Evolutionary conservation across 2,888 invertebrate species (phyloP), one percentile per base, ranked within the genome.

Genomic region (Smittia sp.): DNA sequence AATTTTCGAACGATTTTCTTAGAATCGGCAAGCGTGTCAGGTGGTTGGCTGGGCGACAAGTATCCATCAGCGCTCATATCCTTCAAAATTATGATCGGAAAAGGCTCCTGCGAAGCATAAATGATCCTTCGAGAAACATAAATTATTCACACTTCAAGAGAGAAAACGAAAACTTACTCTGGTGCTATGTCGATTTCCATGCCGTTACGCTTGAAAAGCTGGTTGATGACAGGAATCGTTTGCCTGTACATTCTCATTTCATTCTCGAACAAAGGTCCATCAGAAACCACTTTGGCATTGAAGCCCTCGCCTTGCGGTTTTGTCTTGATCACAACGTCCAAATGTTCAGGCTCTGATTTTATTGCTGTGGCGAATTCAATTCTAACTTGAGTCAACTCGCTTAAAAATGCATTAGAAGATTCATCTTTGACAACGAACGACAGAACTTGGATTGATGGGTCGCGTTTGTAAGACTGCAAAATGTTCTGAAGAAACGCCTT

Each of bases 221-320:
- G 52, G 13, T 69, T 41, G 18, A 69, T 54, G n/a, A 32, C 69
- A 1, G 69, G 69, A 9, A 69, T 15, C 1, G 41, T 41, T 32
- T 32, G 4, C 32, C 9, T 32, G 9, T 32, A 32, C 32, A 32
- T 32, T 32, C 32, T 32, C 32, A 54, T 69, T 25, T 69, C 69
- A 9, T n/a, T 69, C 13, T 69, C 69, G 11, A 69, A 69, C 2
- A 69, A 25, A 4, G 69, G 69, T 15, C 69, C 69, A 7, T 13
- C 69, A 32, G 52, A 15, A 9, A 69, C 52, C 18, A 69, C 24
- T 18, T 3, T 18, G 2, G n/a, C 18, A 1, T 41, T 1, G 1
- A 18, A 13, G 1, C 15, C 25, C 18, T 69, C 69, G 4, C 27
- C 52, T 7, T 32, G 3, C 32, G 32, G 32, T 32, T 32, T 32